Conservation (phyloP, 2,888 invertebrate species). For the Latheticus oryzae region DNA sequence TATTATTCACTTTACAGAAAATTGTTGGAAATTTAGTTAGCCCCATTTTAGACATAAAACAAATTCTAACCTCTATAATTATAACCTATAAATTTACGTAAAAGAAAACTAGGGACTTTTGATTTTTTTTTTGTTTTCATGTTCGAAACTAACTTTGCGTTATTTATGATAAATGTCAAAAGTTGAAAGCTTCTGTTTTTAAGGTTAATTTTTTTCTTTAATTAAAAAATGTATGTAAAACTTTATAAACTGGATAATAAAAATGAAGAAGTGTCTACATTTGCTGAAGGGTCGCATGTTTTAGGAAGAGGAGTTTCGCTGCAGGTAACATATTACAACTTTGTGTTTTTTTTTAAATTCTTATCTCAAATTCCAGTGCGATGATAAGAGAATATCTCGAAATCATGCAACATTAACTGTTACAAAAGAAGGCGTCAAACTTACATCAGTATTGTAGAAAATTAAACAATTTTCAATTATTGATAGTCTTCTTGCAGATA, state of each 20-base stretch:
- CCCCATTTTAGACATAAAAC: background rate
- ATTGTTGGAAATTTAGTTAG: background rate
- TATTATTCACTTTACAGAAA: too few relatives aligned
- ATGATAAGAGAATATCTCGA: conserved; percentile 69
- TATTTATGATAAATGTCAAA: too few relatives aligned
- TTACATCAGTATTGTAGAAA: conserved; percentile 64
- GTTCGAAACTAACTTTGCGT: too few relatives aligned
- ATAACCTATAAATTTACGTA: too few relatives aligned
- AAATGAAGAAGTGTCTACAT: conserved; percentile 8
- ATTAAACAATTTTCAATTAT: background rate
- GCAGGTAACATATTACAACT: conserved; percentile 14
- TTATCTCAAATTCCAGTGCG: conserved; percentile 66
- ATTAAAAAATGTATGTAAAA: too few relatives aligned
- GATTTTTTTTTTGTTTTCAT: too few relatives aligned
- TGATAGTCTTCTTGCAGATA: conserved; percentile 62
- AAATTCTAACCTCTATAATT: too few relatives aligned
- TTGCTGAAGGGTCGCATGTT: conserved; percentile 5
- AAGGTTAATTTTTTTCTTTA: too few relatives aligned
- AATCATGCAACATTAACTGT: conserved; percentile 68
- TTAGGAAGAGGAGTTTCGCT: conserved; percentile 17
- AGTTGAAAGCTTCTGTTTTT: too few relatives aligned
- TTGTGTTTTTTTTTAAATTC: too few relatives aligned
- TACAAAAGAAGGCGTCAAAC: conserved; percentile 58
- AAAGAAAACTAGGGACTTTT: too few relatives aligned
- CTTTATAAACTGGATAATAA: too few relatives aligned